Conservation (phyloP, 2,797 vertebrate species). For the Taenioides sp. region DNA sequence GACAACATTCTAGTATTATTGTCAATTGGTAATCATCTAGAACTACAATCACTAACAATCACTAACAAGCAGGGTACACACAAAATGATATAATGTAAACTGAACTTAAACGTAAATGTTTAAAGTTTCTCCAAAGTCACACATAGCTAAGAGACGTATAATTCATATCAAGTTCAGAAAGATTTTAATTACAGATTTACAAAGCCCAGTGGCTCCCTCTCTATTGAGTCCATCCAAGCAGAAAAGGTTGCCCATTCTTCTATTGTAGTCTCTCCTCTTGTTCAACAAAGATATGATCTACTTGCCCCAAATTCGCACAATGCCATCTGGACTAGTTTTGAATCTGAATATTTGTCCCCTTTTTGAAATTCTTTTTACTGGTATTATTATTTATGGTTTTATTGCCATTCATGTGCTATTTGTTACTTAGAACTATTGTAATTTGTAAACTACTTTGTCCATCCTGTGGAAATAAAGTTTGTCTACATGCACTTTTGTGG, state of each 20-base stretch:
- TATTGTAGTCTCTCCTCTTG: slow-evolving; percentile 29
- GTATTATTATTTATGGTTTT: too few species aligned
- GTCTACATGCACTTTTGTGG: slow-evolving; percentile 16
- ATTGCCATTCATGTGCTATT: neutral
- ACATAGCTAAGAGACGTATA: neutral
- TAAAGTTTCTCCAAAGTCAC: neutral
- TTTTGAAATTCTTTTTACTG: too few species aligned
- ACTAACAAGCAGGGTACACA: neutral
- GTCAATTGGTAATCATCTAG: neutral
- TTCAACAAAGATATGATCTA: slow-evolving; percentile 23
- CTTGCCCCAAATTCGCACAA: slow-evolving; percentile 20
- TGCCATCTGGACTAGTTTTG: neutral
- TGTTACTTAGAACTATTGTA: neutral
- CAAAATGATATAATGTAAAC: neutral
- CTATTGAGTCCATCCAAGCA: slow-evolving; percentile 8
- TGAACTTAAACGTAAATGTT: neutral
- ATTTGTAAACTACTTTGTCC: neutral
- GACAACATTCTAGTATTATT: neutral
- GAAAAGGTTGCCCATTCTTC: slow-evolving; percentile 48
- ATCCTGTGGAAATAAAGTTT: neutral
- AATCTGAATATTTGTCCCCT: too few species aligned
- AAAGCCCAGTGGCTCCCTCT: neutral
- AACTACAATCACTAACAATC: neutral
- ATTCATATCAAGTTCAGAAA: slow-evolving; percentile 23
- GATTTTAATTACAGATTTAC: slow-evolving; percentile 42